These are phyloP conservation scores for Leptobrachium ailaonicum DNA, from an alignment of 2,113 vertebrate genomes.

Conservation along the genomic window DNA sequence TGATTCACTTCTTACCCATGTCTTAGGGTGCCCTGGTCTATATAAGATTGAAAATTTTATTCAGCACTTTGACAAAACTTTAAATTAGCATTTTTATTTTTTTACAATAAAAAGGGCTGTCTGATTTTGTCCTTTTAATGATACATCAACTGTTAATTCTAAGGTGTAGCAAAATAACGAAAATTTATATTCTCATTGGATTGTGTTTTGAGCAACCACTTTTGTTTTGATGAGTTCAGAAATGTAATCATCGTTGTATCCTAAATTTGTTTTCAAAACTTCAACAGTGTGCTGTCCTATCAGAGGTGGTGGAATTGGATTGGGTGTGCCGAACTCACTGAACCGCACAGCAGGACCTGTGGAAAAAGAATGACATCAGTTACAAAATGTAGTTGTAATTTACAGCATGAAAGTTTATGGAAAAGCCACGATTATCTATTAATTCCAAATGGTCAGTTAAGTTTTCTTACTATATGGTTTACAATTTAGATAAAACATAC, in stretches of 20 bases:
- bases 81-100: too few species aligned
- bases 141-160: too few species aligned
- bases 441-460: too few species aligned
- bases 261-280: conserved; percentile 76
- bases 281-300: conserved; percentile 86
- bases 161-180: background rate
- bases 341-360: conserved; percentile 88
- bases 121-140: too few species aligned
- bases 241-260: conserved; percentile 74
- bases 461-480: too few species aligned
- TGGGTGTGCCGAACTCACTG: conserved; percentile 74
- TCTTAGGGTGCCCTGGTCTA: too few species aligned
- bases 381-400: background rate
- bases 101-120: background rate
- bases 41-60: too few species aligned
- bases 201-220: conserved; percentile 74
- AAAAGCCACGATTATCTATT: too few species aligned
- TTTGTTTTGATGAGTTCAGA: conserved; percentile 67
- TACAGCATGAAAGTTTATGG: background rate
- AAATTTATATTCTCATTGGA: conserved; percentile 17
- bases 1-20: too few species aligned
- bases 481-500: too few species aligned
- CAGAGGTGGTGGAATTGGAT: conserved; percentile 78
- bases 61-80: too few species aligned
- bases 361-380: conserved; percentile 37